Base-by-base conservation (phyloP, 1,140 invertebrate genomes). In the Myzus persicae region DNA sequence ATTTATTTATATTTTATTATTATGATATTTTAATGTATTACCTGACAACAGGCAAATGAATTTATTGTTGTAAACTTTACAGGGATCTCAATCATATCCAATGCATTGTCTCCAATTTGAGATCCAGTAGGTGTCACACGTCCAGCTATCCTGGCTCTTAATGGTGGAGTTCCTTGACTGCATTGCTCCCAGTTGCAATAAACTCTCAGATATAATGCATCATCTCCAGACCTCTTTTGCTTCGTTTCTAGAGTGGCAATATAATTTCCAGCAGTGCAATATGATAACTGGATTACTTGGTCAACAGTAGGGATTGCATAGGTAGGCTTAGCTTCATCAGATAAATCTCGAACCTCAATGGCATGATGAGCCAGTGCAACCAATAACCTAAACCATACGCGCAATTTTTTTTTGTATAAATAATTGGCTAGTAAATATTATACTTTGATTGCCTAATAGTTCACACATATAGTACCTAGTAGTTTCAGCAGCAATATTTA, bases 1-100 rank as follows among this genome's bases (percentile, higher is more conserved):
- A 51, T 67, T 67, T 14, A 31, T 67, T 31, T 67, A 67, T 0
- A 67, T 67, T 59, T 7, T 22, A 48, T 44, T 40, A 11, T 44
- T 5, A 20, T 31, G 26, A 44, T 6, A 51, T 38, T 51, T 36
- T 31, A 26, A 22, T 89, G 46, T 14, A 31, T 89, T 89, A 96
- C 96, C 94, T 97, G 96, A 94, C 97, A 97, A 93, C 96, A 96
- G 22, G 96, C 95, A 46, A 97, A 96, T 76, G 95, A 95, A n/a
- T 95, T 95, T 1, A 96, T 96, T 84, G 54, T 94, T n/a, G 93
- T 48, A 85, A 94, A 96, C 94, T 95, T 96, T 0, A 97, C 94
- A 4, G 97, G 97, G 40, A 97, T 94, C 94, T 97, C 97, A 93
- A 97, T 96, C 96, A 97, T 97, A 94, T 97, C 97, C 59, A 97